phyloP scores from a whole-genome alignment of 2,888 invertebrate species.

The Watsonalla cultraria region DNA sequence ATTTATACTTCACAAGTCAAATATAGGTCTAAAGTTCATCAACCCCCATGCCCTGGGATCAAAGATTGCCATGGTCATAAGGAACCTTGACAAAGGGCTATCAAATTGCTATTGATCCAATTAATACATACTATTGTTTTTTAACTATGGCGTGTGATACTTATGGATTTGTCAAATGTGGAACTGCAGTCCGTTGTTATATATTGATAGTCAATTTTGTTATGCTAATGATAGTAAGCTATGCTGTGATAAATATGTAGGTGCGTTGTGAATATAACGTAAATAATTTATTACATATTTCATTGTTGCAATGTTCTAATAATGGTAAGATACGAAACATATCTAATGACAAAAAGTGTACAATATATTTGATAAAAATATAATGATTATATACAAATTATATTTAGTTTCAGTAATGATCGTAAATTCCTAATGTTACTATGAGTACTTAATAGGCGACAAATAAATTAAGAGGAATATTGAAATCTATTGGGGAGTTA shows the following conservation, averaged over 20 bases:
- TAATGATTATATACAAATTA: background rate
- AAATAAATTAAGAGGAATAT: background rate
- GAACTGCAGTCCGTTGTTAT: background rate
- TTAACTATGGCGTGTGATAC: background rate
- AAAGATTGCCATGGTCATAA: constrained; percentile 3
- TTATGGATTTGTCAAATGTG: background rate
- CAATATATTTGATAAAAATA: background rate
- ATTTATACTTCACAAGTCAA: constrained; percentile 92
- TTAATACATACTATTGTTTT: background rate
- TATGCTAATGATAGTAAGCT: constrained; percentile 24
- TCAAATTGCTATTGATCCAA: background rate
- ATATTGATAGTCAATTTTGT: background rate
- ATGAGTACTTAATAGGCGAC: too few relatives aligned
- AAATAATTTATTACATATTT: constrained; percentile 15
- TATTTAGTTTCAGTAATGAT: background rate
- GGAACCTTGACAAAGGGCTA: constrained; percentile 13
- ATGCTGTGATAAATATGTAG: constrained; percentile 49
- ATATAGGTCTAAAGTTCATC: constrained; percentile 51
- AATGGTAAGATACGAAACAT: constrained; percentile 2
- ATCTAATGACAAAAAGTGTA: constrained; percentile 2
- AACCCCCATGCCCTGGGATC: background rate
- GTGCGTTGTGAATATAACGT: constrained; percentile 14
- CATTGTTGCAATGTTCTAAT: constrained; percentile 17
- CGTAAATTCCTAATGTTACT: too few relatives aligned
- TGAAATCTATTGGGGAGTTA: constrained; percentile 53